A percentile compares a stretch with the other conserved stretches of the same genome.
phyloP scores from a whole-genome alignment of 2,888 invertebrate species.

The Metallyticus violacea region DNA sequence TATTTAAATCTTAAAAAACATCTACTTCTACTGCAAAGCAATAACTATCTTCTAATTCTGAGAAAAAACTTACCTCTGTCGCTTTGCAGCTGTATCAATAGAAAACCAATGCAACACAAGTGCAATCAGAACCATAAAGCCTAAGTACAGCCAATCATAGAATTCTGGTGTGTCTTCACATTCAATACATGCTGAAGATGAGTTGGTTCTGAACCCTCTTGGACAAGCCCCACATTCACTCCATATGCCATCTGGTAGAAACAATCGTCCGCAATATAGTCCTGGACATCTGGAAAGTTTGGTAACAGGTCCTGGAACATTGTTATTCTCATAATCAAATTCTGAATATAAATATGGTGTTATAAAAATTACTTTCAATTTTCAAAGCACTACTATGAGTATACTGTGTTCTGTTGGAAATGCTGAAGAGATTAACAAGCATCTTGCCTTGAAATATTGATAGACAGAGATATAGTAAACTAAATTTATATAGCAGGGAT shows the following conservation, averaged over 20 bases:
- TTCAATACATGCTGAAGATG: constrained; percentile 66
- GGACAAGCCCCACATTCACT: constrained; percentile 85
- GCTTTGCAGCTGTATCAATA: constrained; percentile 74
- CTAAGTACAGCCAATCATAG: constrained; percentile 92
- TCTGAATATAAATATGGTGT: too few relatives aligned
- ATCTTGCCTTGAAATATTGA: too few relatives aligned
- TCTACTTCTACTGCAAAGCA: background rate
- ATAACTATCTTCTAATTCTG: background rate
- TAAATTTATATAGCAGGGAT: too few relatives aligned
- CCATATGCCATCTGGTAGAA: constrained; percentile 64
- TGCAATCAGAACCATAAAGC: constrained; percentile 88
- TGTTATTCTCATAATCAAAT: too few relatives aligned
- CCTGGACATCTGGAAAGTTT: constrained; percentile 63
- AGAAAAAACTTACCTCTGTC: constrained; percentile 46
- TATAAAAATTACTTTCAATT: too few relatives aligned
- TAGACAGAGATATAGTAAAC: too few relatives aligned
- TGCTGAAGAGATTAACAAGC: too few relatives aligned
- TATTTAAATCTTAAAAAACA: too few relatives aligned
- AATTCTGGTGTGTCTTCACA: constrained; percentile 74
- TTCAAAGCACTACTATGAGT: too few relatives aligned
- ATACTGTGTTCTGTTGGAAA: too few relatives aligned
- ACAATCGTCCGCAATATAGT: constrained; percentile 75
- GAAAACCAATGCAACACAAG: constrained; percentile 89
- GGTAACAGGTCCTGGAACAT: background rate
- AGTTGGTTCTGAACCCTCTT: constrained; percentile 73